Conservation (phyloP, 2,888 invertebrate species). For the Chaetoderma sp. region DNA sequence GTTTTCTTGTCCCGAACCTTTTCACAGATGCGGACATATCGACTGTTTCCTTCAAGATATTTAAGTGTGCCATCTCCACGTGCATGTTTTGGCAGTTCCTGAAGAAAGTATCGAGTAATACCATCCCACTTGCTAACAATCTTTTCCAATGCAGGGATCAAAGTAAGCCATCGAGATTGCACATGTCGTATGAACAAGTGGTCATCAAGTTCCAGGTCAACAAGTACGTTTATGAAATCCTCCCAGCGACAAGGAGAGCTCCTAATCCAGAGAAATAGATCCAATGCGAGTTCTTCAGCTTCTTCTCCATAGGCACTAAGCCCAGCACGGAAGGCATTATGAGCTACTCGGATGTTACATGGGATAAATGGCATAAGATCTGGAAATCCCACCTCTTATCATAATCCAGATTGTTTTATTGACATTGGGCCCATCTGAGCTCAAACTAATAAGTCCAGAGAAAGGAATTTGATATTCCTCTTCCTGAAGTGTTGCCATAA, state of each 20-base stretch:
- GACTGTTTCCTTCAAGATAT: slow-evolving; percentile 22
- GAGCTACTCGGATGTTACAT: slow-evolving; percentile 36
- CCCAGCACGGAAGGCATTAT: slow-evolving; percentile 32
- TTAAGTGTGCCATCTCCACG: slow-evolving; percentile 21
- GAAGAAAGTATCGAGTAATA: slow-evolving; percentile 24
- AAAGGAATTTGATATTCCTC: slow-evolving; percentile 20
- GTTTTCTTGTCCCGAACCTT: slow-evolving; percentile 26
- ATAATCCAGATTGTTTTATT: slow-evolving; percentile 38
- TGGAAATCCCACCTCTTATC: slow-evolving; percentile 19
- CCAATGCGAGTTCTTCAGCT: slow-evolving; percentile 31
- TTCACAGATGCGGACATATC: slow-evolving; percentile 29
- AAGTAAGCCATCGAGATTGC: slow-evolving; percentile 33
- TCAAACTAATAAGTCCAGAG: slow-evolving; percentile 17
- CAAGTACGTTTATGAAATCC: slow-evolving; percentile 27
- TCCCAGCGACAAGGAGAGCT: slow-evolving; percentile 32
- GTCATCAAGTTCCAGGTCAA: slow-evolving; percentile 29
- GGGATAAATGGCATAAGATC: slow-evolving; percentile 28
- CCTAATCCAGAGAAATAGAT: slow-evolving; percentile 36
- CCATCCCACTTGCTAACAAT: slow-evolving; percentile 31
- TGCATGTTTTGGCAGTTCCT: slow-evolving; percentile 16
- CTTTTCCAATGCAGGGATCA: slow-evolving; percentile 29
- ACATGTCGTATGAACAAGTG: slow-evolving; percentile 34
- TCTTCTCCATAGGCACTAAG: slow-evolving; percentile 28
- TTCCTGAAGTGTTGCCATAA: slow-evolving; percentile 25
- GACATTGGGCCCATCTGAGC: slow-evolving; percentile 39